Evolutionary conservation across 2,797 vertebrate species (phyloP).

Genomic region (Buceros bicornis): DNA sequence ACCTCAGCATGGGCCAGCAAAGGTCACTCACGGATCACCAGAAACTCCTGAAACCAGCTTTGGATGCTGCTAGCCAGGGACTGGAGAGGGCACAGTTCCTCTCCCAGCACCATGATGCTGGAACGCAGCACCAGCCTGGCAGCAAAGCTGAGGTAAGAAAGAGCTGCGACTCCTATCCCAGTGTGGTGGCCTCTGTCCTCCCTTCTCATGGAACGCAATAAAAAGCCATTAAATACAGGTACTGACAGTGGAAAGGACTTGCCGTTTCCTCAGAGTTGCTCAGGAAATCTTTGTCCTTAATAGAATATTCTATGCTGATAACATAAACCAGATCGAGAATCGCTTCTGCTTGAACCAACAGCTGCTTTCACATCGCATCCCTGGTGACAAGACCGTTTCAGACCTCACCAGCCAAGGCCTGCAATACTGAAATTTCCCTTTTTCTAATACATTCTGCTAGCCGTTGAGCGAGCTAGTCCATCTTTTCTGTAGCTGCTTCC

Average conservation of each 20-base stretch:
- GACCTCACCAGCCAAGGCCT: not conserved
- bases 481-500: not conserved
- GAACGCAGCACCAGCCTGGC: not conserved
- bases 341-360: not conserved
- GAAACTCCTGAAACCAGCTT: not conserved
- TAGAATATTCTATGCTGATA: fast-evolving
- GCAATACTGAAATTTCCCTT: not conserved
- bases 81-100: not conserved
- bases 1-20: not conserved
- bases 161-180: not conserved
- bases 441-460: not conserved
- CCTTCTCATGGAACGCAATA: fast-evolving
- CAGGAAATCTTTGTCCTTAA: not conserved
- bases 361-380: not conserved
- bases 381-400: not conserved
- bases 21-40: not conserved
- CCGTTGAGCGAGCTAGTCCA: not conserved
- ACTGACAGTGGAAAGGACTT: not conserved
- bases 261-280: not conserved
- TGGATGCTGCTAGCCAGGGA: not conserved
- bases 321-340: not conserved
- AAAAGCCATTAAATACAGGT: not conserved
- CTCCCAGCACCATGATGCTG: fast-evolving
- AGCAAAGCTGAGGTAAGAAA: not conserved
- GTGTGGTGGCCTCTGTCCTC: not conserved